Conservation (phyloP, 2,113 vertebrate genomes). For the Mixornis gularis region DNA sequence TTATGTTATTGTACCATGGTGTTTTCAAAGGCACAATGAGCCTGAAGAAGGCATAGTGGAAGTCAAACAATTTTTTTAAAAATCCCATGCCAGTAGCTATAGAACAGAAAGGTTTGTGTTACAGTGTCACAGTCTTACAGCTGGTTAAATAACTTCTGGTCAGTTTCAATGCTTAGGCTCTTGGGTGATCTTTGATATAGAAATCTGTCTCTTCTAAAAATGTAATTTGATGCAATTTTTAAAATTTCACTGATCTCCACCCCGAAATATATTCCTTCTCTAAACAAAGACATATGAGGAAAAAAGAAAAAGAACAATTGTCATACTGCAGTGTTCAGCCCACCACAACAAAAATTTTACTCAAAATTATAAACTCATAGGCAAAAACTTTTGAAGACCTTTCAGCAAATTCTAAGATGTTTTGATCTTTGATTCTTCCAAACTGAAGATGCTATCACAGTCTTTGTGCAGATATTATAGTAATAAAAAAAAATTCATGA, state of each 20-base stretch:
- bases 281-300: not conserved
- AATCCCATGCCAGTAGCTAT: not conserved
- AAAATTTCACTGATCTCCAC: not conserved
- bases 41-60: not conserved
- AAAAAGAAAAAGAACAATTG: conserved; percentile 24
- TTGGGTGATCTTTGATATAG: not conserved
- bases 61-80: not conserved
- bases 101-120: not conserved
- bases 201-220: not conserved
- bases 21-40: not conserved
- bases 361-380: conserved; percentile 8
- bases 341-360: not conserved
- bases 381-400: conserved; percentile 21
- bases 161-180: not conserved
- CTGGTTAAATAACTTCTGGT: not conserved
- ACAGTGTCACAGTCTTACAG: not conserved
- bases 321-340: not conserved
- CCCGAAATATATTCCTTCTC: not conserved
- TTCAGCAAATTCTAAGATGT: not conserved
- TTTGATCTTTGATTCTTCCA: not conserved
- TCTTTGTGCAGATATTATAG: not conserved
- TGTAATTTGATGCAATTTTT: not conserved
- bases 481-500: not conserved
- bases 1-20: not conserved
- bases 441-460: not conserved